Evolutionary conservation across 1,140 invertebrate species (phyloP).

Genomic region (Pachypeltis micranthus): DNA sequence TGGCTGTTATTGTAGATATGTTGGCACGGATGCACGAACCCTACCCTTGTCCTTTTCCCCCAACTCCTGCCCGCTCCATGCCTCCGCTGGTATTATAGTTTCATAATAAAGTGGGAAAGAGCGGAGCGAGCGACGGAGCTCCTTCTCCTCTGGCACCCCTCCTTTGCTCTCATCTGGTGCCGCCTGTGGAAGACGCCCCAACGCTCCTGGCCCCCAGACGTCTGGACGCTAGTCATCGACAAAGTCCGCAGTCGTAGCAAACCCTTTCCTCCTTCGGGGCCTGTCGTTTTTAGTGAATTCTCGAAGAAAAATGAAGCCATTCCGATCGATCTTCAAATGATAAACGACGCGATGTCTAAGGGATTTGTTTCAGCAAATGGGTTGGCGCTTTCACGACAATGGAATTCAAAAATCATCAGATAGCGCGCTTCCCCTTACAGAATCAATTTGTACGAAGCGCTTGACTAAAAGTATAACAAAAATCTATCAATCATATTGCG

Average conservation of each 20-base stretch:
- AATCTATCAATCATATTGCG: too few species aligned
- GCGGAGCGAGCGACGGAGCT: not conserved
- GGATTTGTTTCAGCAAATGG: too few species aligned
- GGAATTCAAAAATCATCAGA: too few species aligned
- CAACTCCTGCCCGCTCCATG: not conserved
- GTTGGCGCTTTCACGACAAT: too few species aligned
- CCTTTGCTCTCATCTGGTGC: not conserved
- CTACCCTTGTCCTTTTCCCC: too few species aligned
- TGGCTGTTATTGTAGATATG: constrained; percentile 12
- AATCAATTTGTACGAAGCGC: too few species aligned
- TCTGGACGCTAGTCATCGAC: not conserved
- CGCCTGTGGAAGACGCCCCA: not conserved
- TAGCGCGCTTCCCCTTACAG: too few species aligned
- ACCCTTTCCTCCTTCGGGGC: not conserved
- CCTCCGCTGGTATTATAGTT: not conserved
- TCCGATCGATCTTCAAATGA: too few species aligned
- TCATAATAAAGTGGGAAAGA: not conserved
- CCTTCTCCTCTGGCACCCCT: not conserved
- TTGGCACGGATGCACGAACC: constrained; percentile 3
- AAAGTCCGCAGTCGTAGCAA: not conserved
- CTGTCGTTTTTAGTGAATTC: too few species aligned
- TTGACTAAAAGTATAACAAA: too few species aligned
- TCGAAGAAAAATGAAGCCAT: too few species aligned
- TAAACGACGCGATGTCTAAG: too few species aligned
- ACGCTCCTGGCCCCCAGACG: not conserved